A percentile compares a stretch with the other conserved stretches of the same genome.
phyloP scores from a whole-genome alignment of 2,797 vertebrate genomes.

The Pseudochaenichthys georgianus region DNA sequence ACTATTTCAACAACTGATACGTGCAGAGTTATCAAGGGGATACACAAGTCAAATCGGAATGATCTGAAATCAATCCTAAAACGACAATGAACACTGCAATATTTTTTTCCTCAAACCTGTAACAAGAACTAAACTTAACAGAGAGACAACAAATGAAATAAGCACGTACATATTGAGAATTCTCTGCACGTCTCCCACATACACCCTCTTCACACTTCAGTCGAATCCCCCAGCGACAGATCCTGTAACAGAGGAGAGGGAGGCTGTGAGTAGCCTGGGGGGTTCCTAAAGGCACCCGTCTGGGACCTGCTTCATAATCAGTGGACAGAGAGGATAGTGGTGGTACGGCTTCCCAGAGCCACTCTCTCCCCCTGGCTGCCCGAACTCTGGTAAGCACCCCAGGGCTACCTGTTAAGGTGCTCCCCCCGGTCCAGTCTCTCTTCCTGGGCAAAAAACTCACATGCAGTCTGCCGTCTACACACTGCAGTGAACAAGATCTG shows the following conservation, averaged over 20 bases:
- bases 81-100: conserved; percentile 27
- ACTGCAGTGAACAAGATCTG: conserved; percentile 55
- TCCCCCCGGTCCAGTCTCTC: conserved; percentile 82
- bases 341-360: conserved; percentile 79
- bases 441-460: conserved; percentile 81
- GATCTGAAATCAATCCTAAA: conserved; percentile 56
- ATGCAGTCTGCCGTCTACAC: conserved; percentile 66
- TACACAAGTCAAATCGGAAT: conserved; percentile 53
- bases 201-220: conserved; percentile 83
- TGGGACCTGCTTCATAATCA: conserved; percentile 87
- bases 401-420: conserved; percentile 86
- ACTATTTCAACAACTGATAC: conserved; percentile 60
- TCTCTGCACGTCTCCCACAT: conserved; percentile 77
- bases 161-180: conserved; percentile 77
- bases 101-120: conserved; percentile 49
- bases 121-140: conserved; percentile 73
- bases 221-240: conserved; percentile 84
- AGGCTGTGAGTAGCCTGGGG: conserved; percentile 85
- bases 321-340: conserved; percentile 84
- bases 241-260: conserved; percentile 85
- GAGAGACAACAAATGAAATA: conserved; percentile 76
- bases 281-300: conserved; percentile 85
- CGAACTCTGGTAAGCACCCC: conserved; percentile 83
- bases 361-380: conserved; percentile 80
- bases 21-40: conserved; percentile 47